Conservation (phyloP, 2,113 vertebrate genomes). For the Laticauda laticaudata region DNA sequence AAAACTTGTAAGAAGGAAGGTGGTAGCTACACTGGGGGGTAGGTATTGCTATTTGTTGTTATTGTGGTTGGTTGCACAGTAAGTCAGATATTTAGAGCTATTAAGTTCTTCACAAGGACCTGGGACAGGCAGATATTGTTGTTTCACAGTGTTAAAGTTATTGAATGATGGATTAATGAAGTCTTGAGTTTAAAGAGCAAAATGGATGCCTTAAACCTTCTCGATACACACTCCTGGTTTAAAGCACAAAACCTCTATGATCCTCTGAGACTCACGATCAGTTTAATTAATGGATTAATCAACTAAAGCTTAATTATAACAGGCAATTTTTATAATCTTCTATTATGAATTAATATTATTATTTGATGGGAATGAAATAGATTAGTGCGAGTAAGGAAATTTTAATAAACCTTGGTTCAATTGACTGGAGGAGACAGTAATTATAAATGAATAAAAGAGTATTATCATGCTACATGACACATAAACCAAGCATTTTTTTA, state of each 20-base stretch:
- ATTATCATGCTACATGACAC: neutral
- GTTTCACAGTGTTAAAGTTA: neutral
- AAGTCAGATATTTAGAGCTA: neutral
- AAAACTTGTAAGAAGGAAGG: neutral
- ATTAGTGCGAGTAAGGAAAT: neutral
- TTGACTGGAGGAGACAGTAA: neutral
- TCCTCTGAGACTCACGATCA: neutral
- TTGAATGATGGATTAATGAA: neutral
- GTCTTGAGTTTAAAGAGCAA: neutral
- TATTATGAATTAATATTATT: neutral
- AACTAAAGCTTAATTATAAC: neutral
- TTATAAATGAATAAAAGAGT: neutral
- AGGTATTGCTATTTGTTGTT: neutral
- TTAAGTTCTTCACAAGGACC: neutral
- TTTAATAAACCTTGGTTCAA: neutral
- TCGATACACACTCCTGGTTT: neutral
- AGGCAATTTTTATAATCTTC: neutral
- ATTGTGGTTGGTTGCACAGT: neutral
- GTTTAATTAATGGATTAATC: neutral
- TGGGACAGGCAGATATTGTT: neutral
- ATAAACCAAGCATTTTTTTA: neutral
- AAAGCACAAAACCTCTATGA: neutral
- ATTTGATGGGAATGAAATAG: neutral
- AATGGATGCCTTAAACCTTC: neutral
- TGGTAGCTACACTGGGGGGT: neutral